These are phyloP conservation scores for Polypedilum vanderplanki DNA, from an alignment of 1,140 invertebrate species.

Conservation along the genomic window DNA sequence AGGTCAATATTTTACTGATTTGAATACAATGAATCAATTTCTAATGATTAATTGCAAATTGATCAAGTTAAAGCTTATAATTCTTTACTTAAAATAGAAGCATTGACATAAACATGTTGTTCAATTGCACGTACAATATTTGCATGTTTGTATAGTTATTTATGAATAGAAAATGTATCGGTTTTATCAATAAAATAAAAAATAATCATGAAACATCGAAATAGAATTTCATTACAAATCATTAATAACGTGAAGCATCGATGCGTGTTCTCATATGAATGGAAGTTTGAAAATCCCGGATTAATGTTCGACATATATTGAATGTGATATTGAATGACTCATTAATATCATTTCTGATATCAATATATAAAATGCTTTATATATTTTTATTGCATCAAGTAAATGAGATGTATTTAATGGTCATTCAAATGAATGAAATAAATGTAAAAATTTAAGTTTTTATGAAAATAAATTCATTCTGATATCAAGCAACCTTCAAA, in stretches of 20 bases:
- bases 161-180: neutral
- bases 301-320: slow-evolving; percentile 4
- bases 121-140: neutral
- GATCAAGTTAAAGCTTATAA: too few species aligned
- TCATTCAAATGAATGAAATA: too few species aligned
- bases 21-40: too few species aligned
- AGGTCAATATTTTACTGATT: too few species aligned
- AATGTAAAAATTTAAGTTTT: too few species aligned
- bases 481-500: too few species aligned
- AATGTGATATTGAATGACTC: slow-evolving; percentile 13
- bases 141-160: neutral
- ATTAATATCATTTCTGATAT: neutral
- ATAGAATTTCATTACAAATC: neutral
- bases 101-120: too few species aligned
- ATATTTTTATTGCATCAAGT: too few species aligned
- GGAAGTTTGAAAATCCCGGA: neutral
- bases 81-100: too few species aligned
- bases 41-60: too few species aligned
- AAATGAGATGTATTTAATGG: neutral
- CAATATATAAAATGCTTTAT: too few species aligned
- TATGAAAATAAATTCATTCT: too few species aligned
- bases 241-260: neutral
- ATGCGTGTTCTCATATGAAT: neutral
- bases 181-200: neutral
- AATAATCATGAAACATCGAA: neutral